These are phyloP conservation scores for Drosophila mimetica DNA, from an alignment of 2,888 invertebrate genomes.

Conservation along the genomic window DNA sequence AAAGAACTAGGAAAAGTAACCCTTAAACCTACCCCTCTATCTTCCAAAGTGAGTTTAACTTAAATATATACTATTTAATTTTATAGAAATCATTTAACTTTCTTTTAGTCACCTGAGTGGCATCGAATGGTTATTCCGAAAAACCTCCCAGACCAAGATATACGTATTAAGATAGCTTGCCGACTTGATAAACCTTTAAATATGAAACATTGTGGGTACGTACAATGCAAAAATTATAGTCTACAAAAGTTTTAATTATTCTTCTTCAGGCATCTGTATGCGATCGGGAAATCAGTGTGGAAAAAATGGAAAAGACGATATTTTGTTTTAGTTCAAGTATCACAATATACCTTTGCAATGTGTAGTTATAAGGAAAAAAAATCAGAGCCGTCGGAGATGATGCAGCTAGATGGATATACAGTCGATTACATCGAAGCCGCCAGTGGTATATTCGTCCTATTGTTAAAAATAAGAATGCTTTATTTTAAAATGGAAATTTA, in stretches of 20 bases:
- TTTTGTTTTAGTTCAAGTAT: constrained; percentile 99
- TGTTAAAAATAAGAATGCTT: not conserved
- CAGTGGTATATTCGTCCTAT: constrained; percentile 87
- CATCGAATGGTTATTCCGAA: constrained; percentile 98
- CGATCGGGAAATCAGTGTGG: constrained; percentile 98
- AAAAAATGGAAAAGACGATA: constrained; percentile 99
- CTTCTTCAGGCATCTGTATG: constrained; percentile 89
- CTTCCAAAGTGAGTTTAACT: constrained; percentile 89
- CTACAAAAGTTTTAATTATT: not conserved
- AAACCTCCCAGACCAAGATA: constrained; percentile 96
- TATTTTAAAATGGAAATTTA: not conserved
- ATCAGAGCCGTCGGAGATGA: constrained; percentile 99
- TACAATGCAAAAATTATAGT: constrained; percentile 15
- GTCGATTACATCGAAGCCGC: constrained; percentile 99
- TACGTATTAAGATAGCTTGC: constrained; percentile 98
- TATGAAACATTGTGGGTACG: constrained; percentile 98
- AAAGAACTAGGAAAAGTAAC: constrained; percentile 98
- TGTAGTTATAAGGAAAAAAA: constrained; percentile 99
- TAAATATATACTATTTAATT: not conserved
- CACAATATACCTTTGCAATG: constrained; percentile 99
- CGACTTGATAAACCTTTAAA: constrained; percentile 99
- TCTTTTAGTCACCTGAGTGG: constrained; percentile 95
- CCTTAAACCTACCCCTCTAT: constrained; percentile 93
- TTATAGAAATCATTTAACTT: constrained; percentile 4
- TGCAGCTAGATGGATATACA: constrained; percentile 99